Base-by-base conservation (phyloP, 2,113 vertebrate genomes). In the Camelus bactrianus region DNA sequence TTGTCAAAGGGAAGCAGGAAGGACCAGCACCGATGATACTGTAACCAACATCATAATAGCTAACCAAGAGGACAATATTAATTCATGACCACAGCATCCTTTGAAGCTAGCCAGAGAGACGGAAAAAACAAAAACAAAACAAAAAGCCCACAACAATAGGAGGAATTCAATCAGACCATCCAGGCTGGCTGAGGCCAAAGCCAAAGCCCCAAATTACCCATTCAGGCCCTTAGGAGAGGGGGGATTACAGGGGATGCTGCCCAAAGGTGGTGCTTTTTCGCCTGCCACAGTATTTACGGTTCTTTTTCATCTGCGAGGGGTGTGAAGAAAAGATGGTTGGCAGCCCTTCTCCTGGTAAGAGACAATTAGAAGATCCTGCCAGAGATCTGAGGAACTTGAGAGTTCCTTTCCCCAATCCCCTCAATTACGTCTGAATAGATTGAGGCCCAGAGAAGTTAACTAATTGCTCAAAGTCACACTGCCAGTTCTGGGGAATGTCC, bases 101-200 rank as follows among this genome's bases (percentile, higher is more conserved):
- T 80, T 94, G 91, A 72, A 90, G 91, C 62, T 93, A 93, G 95
- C 80, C 93, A 96, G 90, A 93, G 83, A 76, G 35, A 42, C 38
- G 38, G 76, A 76, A 79, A 54, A 76, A 54, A 22, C 26, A 9
- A 28, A 42, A 64, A 64, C 24, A 75, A 75, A 87, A 56, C 52
- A n/a, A 50, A 92, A 82, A 64, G 13, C 0, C 76, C 76, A 16
- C 52, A n/a, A 19, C 60, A 95, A 94, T 56, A 70, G 60, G 64
- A 89, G 67, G 42, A 97, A 97, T 96, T 95, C 70, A 93, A 11
- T 94, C 65, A 92, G 64, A 93, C 8, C 24, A 79, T 95, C 46
- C 70, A 54, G 85, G 26, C 70, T 96, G 62, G 35, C 88, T 50
- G 56, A 86, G 64, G 26, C 60, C 56, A 46, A 86, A 89, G 79